phyloP scores from a whole-genome alignment of 1,140 invertebrate species.

The Meloidogyne hapla region DNA sequence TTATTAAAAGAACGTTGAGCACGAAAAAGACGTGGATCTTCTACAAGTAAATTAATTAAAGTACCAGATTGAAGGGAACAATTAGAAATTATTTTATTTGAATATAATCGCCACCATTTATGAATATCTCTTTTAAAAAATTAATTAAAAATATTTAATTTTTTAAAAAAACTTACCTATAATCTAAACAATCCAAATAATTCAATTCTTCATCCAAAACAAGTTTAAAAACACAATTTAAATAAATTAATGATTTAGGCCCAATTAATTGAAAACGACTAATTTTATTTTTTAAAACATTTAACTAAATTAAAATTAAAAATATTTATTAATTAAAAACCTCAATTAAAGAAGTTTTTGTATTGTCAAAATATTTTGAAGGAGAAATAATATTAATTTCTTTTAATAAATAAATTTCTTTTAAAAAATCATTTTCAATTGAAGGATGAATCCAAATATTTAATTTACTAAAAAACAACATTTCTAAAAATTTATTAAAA shows the following conservation, averaged over 20 bases:
- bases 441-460: slow-evolving; percentile 33
- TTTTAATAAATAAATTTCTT: background rate
- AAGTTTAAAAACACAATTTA: slow-evolving; percentile 17
- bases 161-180: slow-evolving; percentile 16
- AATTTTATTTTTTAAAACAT: slow-evolving; percentile 26
- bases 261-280: slow-evolving; percentile 33
- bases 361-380: background rate
- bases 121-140: slow-evolving; percentile 26
- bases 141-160: background rate
- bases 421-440: slow-evolving; percentile 8
- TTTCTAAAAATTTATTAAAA: background rate
- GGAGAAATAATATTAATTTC: slow-evolving; percentile 16
- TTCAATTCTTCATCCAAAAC: slow-evolving; percentile 18
- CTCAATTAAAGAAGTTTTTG: background rate
- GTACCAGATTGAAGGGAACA: slow-evolving; percentile 25
- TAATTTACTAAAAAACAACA: slow-evolving; percentile 17
- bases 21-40: slow-evolving; percentile 36
- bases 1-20: slow-evolving; percentile 1
- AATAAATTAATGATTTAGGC: slow-evolving; percentile 6
- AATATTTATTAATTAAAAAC: background rate
- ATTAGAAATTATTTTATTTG: background rate
- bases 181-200: background rate
- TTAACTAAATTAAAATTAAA: slow-evolving; percentile 20
- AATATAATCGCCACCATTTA: slow-evolving; percentile 17
- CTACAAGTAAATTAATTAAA: slow-evolving; percentile 29